phyloP scores from a whole-genome alignment of 1,140 invertebrate species.

The Ostrea edulis region DNA sequence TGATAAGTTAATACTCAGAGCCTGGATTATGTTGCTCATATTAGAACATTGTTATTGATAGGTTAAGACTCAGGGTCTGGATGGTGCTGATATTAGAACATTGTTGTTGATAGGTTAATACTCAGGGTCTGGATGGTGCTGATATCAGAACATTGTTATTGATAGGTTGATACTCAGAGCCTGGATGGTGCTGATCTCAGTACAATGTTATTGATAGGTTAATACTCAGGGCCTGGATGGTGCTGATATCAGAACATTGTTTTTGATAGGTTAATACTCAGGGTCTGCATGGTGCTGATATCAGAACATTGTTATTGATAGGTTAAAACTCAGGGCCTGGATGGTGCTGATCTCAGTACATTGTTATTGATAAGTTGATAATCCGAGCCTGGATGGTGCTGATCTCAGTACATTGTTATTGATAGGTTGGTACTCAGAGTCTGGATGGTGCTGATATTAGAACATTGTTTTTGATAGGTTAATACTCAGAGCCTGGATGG shows the following conservation, averaged over 20 bases:
- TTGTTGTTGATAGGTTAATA: not conserved
- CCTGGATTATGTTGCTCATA: conserved; percentile 8
- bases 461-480: not conserved
- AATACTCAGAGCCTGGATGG: conserved; percentile 43
- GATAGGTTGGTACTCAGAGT: too few relatives aligned
- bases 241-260: not conserved
- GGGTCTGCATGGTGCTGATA: too few relatives aligned
- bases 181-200: not conserved
- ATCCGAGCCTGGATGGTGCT: conserved; percentile 36
- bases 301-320: not conserved
- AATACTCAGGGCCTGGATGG: conserved; percentile 45
- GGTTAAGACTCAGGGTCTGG: conserved; percentile 42
- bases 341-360: not conserved
- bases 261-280: not conserved
- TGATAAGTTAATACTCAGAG: not conserved
- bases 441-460: not conserved
- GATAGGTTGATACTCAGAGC: not conserved
- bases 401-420: not conserved
- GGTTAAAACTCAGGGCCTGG: conserved; percentile 44
- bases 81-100: not conserved
- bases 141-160: not conserved
- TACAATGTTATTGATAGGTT: not conserved
- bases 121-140: conserved; percentile 40
- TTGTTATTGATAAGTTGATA: not conserved
- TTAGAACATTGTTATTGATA: not conserved